Evolutionary conservation across 2,113 vertebrate genomes (phyloP).

Genomic region (Geococcyx californianus): DNA sequence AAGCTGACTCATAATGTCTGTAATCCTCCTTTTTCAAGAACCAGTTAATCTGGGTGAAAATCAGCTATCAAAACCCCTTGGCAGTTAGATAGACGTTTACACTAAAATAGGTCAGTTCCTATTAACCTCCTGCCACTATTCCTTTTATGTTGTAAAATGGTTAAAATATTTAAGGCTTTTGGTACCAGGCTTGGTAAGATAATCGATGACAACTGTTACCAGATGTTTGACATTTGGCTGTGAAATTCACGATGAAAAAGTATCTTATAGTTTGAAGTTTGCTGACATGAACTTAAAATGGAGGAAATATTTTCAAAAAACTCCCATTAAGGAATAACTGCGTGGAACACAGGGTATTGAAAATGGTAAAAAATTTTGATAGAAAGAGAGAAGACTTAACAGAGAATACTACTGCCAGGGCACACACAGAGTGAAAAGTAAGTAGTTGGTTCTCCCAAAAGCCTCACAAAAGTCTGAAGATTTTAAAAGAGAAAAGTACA

Average conservation of each 20-base stretch:
- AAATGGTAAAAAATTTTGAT: background rate
- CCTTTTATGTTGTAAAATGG: slow-evolving; percentile 67
- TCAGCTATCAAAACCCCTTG: slow-evolving; percentile 25
- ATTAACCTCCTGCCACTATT: slow-evolving; percentile 60
- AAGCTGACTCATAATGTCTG: background rate
- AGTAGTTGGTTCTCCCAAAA: background rate
- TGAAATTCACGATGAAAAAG: slow-evolving; percentile 24
- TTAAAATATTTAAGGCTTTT: slow-evolving; percentile 69
- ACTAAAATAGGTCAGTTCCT: slow-evolving; percentile 56
- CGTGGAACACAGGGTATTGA: background rate
- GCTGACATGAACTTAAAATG: background rate
- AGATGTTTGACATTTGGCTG: slow-evolving; percentile 46
- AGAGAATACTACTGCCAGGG: background rate
- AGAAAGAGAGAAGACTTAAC: background rate
- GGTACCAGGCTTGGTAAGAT: slow-evolving; percentile 56
- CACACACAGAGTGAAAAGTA: background rate
- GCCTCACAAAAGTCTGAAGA: background rate
- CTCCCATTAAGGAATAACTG: background rate
- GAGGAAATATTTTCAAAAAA: background rate
- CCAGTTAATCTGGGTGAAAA: slow-evolving; percentile 46
- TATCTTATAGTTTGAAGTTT: background rate
- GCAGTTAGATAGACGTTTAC: slow-evolving; percentile 48
- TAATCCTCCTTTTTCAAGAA: slow-evolving; percentile 35
- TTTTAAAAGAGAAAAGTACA: background rate
- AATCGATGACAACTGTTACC: slow-evolving; percentile 61